Evolutionary conservation across 1,140 invertebrate genomes (phyloP).

Genomic region (Nixonia krombeini): DNA sequence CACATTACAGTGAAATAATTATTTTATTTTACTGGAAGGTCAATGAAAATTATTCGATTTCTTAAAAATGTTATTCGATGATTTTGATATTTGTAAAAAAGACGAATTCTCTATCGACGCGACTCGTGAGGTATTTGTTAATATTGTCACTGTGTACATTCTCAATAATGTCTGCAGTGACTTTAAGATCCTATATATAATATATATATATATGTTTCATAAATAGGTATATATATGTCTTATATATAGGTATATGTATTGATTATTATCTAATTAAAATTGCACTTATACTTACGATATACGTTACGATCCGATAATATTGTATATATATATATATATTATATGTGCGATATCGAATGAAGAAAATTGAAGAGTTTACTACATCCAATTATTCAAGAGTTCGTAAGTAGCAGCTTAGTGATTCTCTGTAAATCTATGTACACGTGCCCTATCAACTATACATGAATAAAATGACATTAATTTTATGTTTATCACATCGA

Average conservation of each 20-base stretch:
- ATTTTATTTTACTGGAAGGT: too few relatives aligned
- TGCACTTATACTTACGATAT: constrained; percentile 49
- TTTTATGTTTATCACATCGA: constrained; percentile 52
- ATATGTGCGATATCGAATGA: constrained; percentile 46
- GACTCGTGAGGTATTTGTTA: constrained; percentile 44
- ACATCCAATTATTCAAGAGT: constrained; percentile 56
- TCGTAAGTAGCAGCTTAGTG: constrained; percentile 62
- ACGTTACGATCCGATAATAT: constrained; percentile 45
- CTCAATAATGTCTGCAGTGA: constrained; percentile 44
- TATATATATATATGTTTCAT: constrained; percentile 50
- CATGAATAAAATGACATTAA: constrained; percentile 64
- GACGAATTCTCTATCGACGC: constrained; percentile 30
- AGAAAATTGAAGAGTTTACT: constrained; percentile 50
- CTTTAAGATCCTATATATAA: constrained; percentile 41
- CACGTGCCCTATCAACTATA: constrained; percentile 59
- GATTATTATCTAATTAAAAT: too few relatives aligned
- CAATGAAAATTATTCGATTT: constrained; percentile 19
- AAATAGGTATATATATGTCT: constrained; percentile 35
- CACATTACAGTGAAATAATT: too few relatives aligned
- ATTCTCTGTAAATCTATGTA: constrained; percentile 69
- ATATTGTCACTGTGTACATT: constrained; percentile 31
- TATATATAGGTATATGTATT: constrained; percentile 13
- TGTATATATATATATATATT: constrained; percentile 52
- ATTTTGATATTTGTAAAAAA: constrained; percentile 42
- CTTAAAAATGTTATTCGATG: constrained; percentile 30